Evolutionary conservation across 2,113 vertebrate genomes (phyloP).

Genomic region (Ciconia maguari): DNA sequence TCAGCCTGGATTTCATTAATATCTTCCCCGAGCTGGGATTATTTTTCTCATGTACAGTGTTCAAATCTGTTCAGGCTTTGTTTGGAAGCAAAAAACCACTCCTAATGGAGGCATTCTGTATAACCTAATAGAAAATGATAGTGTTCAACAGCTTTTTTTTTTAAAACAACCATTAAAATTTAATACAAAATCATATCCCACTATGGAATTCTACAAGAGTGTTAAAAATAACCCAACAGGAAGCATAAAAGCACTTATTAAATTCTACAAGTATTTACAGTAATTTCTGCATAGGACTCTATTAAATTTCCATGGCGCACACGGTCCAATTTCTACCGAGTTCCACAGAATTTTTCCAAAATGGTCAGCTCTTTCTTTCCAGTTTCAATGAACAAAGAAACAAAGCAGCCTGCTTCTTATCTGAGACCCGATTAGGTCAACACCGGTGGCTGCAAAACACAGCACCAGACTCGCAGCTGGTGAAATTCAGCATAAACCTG

Average conservation of each 20-base stretch:
- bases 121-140: slow-evolving; percentile 8
- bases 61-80: slow-evolving; percentile 31
- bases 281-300: slow-evolving; percentile 50
- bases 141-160: neutral
- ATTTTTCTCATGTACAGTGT: neutral
- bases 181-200: slow-evolving; percentile 26
- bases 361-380: neutral
- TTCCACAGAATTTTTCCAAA: slow-evolving; percentile 16
- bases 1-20: slow-evolving; percentile 51
- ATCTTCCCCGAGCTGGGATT: slow-evolving; percentile 12
- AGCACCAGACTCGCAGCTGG: neutral
- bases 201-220: neutral
- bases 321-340: neutral
- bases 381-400: neutral
- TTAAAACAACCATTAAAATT: slow-evolving; percentile 18
- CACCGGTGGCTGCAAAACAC: neutral
- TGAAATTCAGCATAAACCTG: neutral
- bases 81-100: slow-evolving; percentile 30
- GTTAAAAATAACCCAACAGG: slow-evolving; percentile 65
- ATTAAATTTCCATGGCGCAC: slow-evolving; percentile 20
- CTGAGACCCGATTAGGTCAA: neutral
- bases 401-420: neutral
- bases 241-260: slow-evolving; percentile 60
- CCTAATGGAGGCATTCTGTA: neutral
- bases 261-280: slow-evolving; percentile 60